Base-by-base conservation (phyloP, 2,888 invertebrate species). In the Orthosia gothica region DNA sequence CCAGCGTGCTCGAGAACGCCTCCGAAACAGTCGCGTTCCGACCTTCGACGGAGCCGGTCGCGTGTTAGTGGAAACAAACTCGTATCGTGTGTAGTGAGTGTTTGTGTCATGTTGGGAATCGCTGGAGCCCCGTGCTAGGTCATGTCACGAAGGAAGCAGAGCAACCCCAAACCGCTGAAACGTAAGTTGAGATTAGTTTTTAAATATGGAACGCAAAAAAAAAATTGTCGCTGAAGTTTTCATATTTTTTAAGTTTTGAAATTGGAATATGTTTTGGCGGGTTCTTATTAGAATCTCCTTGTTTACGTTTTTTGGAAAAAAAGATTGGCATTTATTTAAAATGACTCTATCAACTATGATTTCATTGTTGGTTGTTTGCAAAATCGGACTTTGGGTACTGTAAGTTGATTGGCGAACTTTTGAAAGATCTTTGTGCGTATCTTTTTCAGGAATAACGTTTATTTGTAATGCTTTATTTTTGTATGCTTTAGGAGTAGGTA, bases 61-160 rank as follows among this genome's bases (percentile, higher is more conserved):
- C 89, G 87, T 81, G 85, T 83, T 78, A 85, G 89, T 86, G 75
- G 18, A 66, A 79, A 79, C 71, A 73, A 90, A 89, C 89, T 85
- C 86, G 90, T 86, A 81, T 87, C 87, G 87, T 84, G 87, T 87
- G 87, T 82, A 84, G 88, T 87, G 88, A 67, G 82, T 80, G 87
- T 92, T 92, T 92, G 95, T 95, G 95, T 90, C 92, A 95, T 95
- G 95, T 91, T 93, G 92, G 90, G 91, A 90, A 90, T 81, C 83
- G 82, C 86, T 89, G 93, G 93, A 89, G 91, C 89, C 85, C 87
- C 87, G 87, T 89, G 90, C 91, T 94, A 94, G 95, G 96, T 93
- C 95, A 99, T 99, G 99, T 99, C 99, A 95, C 98, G 99, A 95
- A 97, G 99, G 97, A 99, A 99, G 97, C 99, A 99, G 97, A 98